Base-by-base conservation (phyloP, 2,797 vertebrate genomes). In the Pantherophis alleghaniensis region DNA sequence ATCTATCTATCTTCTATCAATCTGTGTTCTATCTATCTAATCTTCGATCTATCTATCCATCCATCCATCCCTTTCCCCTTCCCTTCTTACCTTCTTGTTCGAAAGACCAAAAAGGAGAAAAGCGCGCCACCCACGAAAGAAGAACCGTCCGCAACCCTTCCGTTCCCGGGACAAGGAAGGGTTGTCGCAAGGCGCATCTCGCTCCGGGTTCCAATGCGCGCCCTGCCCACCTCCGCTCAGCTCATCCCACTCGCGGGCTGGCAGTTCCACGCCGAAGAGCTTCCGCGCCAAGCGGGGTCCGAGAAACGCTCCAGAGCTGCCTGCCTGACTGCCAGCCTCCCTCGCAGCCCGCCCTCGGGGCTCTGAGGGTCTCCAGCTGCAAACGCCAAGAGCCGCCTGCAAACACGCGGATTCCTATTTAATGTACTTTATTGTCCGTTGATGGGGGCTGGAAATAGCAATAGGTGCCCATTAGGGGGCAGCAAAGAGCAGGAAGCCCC, bases 401-500 rank as follows among this genome's bases (percentile, higher is more conserved):
- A 37, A 74, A 37, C 66, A 7, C 7, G 66, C n/a, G 2, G 7
- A 37, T 74, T 74, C n/a, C 66, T 74, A 2, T 2, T 18, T 3
- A 69, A 32, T 16, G 63, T 3, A 7, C 66, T 20, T 18, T 18
- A 9, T 2, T 20, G 32, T 3, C 14, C 2, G 1, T 14, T 0
- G 28, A n/a, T 5, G 0, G 4, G 63, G 28, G 5, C 28, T n/a
- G 28, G 28, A n/a, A n/a, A 5, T 5, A 66, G 63, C 28, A 66
- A 66, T 6, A 12, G 14, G 13, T 66, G 63, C 28, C 28, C 63
- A 6, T n/a, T 5, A 66, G 28, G 13, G 63, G 28, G 5, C 63
- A n/a, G 63, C 28, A 14, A 66, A 66, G 63, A 66, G 28, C 63
- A 66, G 63, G 63, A 13, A 66, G 63, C 63, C 63, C 63, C 60